Base-by-base conservation (phyloP, 2,113 vertebrate genomes). In the Pseudorectes ferrugineus region DNA sequence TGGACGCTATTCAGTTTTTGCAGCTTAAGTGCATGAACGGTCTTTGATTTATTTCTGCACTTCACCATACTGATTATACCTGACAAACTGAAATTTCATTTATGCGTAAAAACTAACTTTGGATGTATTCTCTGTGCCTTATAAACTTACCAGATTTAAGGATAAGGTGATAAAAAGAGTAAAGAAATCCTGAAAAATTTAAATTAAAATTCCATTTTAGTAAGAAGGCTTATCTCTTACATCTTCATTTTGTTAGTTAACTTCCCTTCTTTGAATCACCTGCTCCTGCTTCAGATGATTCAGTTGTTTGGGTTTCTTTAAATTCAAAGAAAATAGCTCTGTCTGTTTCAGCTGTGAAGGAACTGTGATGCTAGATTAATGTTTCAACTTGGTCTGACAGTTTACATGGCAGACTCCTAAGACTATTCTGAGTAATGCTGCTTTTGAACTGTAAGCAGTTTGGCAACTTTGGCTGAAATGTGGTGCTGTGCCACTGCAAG, bases 11-110 rank as follows among this genome's bases (percentile, higher is more conserved):
- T 12, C 9, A 51, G 19, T 46, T 87, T 81, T 87, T 89, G 16
- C 18, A 71, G 14, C 4, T 29, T 81, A 29, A 29, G 23, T 2
- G 1, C 6, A 9, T 68, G 67, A 40, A 28, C 6, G 0, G 0
- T 65, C 20, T 68, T 71, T 54, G 40, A 42, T 72, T 83, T 77
- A 36, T 65, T 85, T 66, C 21, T 73, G 52, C 6, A 6, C 14
- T 89, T 86, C 3, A 38, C 11, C 9, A 24, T 61, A 13, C 40
- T 2, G 2, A 12, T 85, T 43, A 57, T 36, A 36, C 49, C 14
- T 43, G 24, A 63, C 35, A 66, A 42, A n/a, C 25, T 45, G 31
- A 31, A 63, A 16, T 46, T 79, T 72, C 36, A 61, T 93, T 46
- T 31, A 22, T 45, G 28, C 11, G 4, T 82, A 19, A 25, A 71